phyloP scores from a whole-genome alignment of 2,797 vertebrate genomes.

The Poecilia gillii region DNA sequence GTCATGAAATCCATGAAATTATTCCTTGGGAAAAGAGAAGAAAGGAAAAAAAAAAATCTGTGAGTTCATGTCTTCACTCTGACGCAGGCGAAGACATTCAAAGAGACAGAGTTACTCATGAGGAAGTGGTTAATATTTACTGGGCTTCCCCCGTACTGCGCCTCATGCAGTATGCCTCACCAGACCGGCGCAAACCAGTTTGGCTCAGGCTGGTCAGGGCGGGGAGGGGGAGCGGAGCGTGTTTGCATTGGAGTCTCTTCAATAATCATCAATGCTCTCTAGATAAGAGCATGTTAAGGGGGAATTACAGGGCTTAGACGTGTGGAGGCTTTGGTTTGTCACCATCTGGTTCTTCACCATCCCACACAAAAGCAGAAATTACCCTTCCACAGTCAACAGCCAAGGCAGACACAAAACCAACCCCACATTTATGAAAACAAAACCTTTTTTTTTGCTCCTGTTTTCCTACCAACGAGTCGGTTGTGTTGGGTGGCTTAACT shows the following conservation, averaged over 20 bases:
- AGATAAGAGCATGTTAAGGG: conserved; percentile 70
- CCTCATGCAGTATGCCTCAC: conserved; percentile 31
- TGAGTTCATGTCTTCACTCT: conserved; percentile 26
- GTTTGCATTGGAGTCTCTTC: conserved; percentile 61
- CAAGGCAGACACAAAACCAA: neutral
- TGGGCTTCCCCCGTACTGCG: conserved; percentile 43
- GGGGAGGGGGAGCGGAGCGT: conserved; percentile 5
- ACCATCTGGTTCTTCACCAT: conserved; percentile 27
- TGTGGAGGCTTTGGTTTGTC: conserved; percentile 15
- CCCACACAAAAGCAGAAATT: conserved; percentile 21
- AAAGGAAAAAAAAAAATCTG: neutral
- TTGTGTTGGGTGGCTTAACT: conserved; percentile 47
- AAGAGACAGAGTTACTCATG: conserved; percentile 46
- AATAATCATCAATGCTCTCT: conserved; percentile 54
- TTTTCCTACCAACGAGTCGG: conserved; percentile 8
- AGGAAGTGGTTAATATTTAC: conserved; percentile 60
- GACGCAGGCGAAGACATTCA: conserved; percentile 36
- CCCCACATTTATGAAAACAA: neutral
- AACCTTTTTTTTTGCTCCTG: neutral
- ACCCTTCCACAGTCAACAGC: neutral
- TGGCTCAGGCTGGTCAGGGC: conserved; percentile 40
- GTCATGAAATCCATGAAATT: conserved; percentile 26
- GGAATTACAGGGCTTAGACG: conserved; percentile 56
- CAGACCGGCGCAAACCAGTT: conserved; percentile 79
- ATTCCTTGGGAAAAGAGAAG: neutral